phyloP scores from a whole-genome alignment of 2,113 vertebrate genomes.

The Vulpes lagopus region DNA sequence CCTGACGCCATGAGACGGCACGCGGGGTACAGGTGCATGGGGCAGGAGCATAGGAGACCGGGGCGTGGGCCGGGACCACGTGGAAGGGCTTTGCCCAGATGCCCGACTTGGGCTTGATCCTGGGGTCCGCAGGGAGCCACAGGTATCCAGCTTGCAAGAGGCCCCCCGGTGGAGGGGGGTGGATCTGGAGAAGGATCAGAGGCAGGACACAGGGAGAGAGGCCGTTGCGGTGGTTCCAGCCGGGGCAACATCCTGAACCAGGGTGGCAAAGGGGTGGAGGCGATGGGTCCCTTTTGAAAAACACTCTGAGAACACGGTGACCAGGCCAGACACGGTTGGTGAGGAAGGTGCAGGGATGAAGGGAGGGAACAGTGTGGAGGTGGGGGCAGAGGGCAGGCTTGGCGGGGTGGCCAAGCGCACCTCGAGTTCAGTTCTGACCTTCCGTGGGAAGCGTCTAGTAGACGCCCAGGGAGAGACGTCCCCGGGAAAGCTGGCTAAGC shows the following conservation, averaged over 20 bases:
- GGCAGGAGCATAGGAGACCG: not conserved
- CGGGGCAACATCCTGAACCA: not conserved
- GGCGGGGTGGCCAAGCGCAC: not conserved
- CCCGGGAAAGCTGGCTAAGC: not conserved
- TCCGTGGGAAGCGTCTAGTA: not conserved
- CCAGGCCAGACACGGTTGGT: not conserved
- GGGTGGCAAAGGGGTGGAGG: not conserved
- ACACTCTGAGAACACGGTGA: slow-evolving; percentile 18
- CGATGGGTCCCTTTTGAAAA: not conserved
- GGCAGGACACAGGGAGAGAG: not conserved
- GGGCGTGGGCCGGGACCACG: not conserved
- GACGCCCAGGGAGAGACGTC: not conserved
- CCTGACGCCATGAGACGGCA: not conserved
- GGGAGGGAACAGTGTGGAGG: not conserved
- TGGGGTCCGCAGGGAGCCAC: not conserved
- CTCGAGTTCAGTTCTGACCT: not conserved
- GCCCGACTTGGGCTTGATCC: not conserved
- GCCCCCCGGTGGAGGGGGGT: not conserved
- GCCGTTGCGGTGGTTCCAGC: not conserved
- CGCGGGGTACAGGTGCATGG: not conserved
- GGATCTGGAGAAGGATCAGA: not conserved
- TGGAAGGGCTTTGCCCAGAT: slow-evolving; percentile 32
- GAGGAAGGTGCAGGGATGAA: not conserved
- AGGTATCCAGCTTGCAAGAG: not conserved
- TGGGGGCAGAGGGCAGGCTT: not conserved